phyloP scores from a whole-genome alignment of 1,140 invertebrate species.

The Oedothorax gibbosus region DNA sequence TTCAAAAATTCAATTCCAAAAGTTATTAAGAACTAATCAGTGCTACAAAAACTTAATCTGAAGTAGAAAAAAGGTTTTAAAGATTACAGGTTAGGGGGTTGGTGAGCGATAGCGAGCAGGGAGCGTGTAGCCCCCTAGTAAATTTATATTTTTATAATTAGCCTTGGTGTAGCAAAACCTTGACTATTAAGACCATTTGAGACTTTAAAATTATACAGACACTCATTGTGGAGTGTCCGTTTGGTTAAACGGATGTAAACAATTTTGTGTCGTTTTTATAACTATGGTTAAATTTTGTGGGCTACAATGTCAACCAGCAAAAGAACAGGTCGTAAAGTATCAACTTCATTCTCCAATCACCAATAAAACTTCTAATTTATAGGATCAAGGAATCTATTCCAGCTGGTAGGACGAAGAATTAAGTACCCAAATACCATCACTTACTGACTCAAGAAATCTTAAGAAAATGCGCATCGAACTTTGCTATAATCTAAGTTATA shows the following conservation, averaged over 20 bases:
- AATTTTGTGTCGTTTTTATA: constrained; percentile 56
- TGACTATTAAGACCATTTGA: no score
- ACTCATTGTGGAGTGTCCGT: no score
- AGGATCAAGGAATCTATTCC: constrained; percentile 48
- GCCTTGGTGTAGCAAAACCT: no score
- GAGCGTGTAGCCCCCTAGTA: no score
- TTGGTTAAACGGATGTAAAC: constrained; percentile 1
- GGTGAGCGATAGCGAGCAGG: no score
- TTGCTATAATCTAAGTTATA: constrained; percentile 51
- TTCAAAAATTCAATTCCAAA: no score
- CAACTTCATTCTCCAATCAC: constrained; percentile 50
- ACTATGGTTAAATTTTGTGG: constrained; percentile 49
- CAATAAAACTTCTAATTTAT: constrained; percentile 60
- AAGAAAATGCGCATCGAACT: constrained; percentile 47
- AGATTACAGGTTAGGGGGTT: no score
- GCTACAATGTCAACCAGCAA: constrained; percentile 19
- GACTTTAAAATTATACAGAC: no score
- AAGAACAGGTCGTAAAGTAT: constrained; percentile 46
- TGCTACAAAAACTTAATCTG: no score
- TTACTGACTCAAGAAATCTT: constrained; percentile 39
- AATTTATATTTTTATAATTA: no score
- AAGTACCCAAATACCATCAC: constrained; percentile 57
- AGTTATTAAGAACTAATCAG: no score
- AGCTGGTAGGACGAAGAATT: constrained; percentile 41
- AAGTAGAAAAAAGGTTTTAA: no score